Conservation (phyloP, 2,888 invertebrate genomes). For the Temnothorax rugatulus region DNA sequence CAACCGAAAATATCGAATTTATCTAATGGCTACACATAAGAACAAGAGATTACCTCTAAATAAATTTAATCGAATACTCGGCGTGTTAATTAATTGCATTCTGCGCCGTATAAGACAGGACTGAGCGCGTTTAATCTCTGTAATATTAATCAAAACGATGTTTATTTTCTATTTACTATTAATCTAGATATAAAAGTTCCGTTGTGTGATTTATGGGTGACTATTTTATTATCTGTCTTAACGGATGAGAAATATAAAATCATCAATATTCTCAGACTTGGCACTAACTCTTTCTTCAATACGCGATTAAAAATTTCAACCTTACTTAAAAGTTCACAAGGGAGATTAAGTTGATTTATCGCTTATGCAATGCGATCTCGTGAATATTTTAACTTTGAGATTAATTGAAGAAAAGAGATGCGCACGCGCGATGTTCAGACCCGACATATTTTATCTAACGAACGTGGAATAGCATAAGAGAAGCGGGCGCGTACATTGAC, state of each 20-base stretch:
- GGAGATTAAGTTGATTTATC: constrained; percentile 21
- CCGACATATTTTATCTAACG: constrained; percentile 12
- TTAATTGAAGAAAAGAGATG: constrained; percentile 6
- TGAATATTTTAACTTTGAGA: constrained; percentile 23
- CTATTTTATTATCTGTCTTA: not conserved
- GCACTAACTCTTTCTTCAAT: not conserved
- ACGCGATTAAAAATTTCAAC: not conserved
- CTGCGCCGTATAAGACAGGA: not conserved
- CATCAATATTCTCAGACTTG: not conserved
- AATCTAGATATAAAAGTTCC: not conserved
- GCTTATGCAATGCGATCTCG: not conserved
- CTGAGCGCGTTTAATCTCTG: not conserved
- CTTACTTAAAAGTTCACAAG: constrained; percentile 8
- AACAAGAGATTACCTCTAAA: not conserved
- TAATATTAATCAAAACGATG: not conserved
- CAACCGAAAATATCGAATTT: not conserved
- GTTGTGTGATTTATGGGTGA: not conserved
- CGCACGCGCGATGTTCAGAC: not conserved
- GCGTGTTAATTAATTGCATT: constrained; percentile 26
- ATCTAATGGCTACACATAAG: not conserved
- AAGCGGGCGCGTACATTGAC: constrained; percentile 8
- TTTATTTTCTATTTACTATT: constrained; percentile 5
- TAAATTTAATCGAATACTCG: not conserved
- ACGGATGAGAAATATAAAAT: not conserved
- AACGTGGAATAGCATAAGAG: constrained; percentile 14